Conservation (phyloP, 2,888 invertebrate genomes). For the Halocaridina rubra region DNA sequence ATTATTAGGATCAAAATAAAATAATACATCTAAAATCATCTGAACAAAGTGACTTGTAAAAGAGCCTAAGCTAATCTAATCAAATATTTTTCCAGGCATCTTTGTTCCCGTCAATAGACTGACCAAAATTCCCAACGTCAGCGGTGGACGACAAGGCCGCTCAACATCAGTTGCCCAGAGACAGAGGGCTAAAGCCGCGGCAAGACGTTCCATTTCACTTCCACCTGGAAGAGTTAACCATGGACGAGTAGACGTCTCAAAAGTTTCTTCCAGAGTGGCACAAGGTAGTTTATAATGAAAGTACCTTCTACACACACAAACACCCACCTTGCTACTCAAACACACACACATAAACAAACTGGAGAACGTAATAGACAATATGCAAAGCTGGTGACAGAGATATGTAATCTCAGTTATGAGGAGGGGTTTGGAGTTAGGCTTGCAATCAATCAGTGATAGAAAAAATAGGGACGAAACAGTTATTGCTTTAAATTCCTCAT, state of each 20-base stretch:
- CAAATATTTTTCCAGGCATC: slow-evolving; percentile 51
- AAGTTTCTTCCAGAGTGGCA: slow-evolving; percentile 42
- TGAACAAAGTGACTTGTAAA: too few species aligned
- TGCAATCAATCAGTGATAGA: too few species aligned
- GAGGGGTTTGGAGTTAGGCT: too few species aligned
- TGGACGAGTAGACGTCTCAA: slow-evolving; percentile 57
- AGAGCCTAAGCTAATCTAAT: too few species aligned
- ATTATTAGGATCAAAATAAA: too few species aligned
- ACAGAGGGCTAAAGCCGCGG: neutral
- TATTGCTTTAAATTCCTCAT: too few species aligned
- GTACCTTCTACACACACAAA: neutral
- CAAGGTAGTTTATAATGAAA: slow-evolving; percentile 35
- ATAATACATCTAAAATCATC: too few species aligned
- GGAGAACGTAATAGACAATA: too few species aligned
- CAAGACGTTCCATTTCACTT: slow-evolving; percentile 52
- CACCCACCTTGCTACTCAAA: neutral
- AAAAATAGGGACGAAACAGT: too few species aligned
- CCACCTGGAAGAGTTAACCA: slow-evolving; percentile 57
- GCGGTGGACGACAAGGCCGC: slow-evolving; percentile 17
- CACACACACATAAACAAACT: neutral
- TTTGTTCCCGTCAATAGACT: slow-evolving; percentile 61
- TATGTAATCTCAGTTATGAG: too few species aligned
- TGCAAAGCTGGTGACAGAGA: too few species aligned
- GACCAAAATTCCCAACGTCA: slow-evolving; percentile 61
- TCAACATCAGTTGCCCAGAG: slow-evolving; percentile 7